phyloP scores from a whole-genome alignment of 1,140 invertebrate species.

The Penaeus vannamei region DNA sequence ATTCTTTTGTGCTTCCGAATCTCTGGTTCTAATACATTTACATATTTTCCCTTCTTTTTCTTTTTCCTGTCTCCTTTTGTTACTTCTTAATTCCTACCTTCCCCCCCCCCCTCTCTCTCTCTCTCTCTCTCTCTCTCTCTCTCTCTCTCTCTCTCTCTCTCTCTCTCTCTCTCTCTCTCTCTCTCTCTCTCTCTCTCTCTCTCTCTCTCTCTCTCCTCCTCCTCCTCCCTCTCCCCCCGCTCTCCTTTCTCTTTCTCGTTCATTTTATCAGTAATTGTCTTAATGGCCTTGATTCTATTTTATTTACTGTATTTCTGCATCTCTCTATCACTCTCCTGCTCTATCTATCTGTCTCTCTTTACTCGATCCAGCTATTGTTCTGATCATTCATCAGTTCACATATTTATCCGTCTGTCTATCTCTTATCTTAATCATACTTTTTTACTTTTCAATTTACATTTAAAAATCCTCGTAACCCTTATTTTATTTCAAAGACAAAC shows the following conservation, averaged over 20 bases:
- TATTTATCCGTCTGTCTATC: too few species aligned
- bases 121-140: slow-evolving; percentile 2
- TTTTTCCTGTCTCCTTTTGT: background rate
- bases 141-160: background rate
- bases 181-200: background rate
- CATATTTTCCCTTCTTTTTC: background rate
- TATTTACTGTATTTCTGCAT: background rate
- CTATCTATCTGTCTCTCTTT: too few species aligned
- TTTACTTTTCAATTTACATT: too few species aligned
- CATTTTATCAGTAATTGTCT: background rate
- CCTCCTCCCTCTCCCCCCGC: background rate
- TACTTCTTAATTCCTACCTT: background rate
- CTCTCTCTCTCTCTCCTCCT: background rate
- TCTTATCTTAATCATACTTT: too few species aligned
- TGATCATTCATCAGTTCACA: too few species aligned
- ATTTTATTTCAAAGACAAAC: too few species aligned
- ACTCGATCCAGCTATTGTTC: too few species aligned
- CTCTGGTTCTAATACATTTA: background rate
- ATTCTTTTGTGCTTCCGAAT: background rate
- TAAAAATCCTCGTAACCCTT: too few species aligned
- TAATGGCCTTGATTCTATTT: background rate
- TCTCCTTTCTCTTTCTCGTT: background rate
- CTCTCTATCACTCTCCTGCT: background rate
- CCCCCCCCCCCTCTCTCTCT: background rate
- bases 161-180: background rate